Evolutionary conservation across 2,113 vertebrate genomes (phyloP).

Genomic region (Aphelocoma coerulescens): DNA sequence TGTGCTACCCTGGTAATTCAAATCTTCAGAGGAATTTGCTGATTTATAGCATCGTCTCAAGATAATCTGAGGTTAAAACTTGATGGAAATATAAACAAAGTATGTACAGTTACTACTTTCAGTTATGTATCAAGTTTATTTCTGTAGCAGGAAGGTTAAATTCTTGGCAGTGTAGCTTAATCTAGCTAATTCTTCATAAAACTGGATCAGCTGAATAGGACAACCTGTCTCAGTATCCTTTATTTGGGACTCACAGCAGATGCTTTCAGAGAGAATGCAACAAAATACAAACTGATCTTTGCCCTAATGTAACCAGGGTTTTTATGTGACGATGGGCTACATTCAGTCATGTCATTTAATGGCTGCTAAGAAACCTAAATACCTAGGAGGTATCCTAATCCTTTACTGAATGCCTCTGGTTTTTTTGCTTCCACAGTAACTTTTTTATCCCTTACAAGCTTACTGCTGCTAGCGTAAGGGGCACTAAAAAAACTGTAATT

Average conservation of each 20-base stretch:
- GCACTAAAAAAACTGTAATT: not conserved
- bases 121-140: not conserved
- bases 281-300: not conserved
- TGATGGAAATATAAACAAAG: not conserved
- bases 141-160: not conserved
- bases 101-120: not conserved
- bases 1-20: not conserved
- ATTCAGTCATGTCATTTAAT: not conserved
- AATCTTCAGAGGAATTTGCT: not conserved
- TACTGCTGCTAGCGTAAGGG: not conserved
- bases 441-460: not conserved
- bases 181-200: not conserved
- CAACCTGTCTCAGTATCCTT: not conserved
- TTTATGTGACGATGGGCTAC: accelerated
- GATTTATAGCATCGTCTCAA: not conserved
- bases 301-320: not conserved
- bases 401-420: not conserved
- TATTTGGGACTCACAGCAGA: not conserved
- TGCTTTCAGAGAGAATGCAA: not conserved
- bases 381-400: not conserved
- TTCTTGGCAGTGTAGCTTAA: not conserved
- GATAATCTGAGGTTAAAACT: not conserved
- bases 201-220: not conserved
- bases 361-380: not conserved
- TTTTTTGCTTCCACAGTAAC: not conserved